Conservation (phyloP, 2,888 invertebrate genomes). For the Globia sparganii region DNA sequence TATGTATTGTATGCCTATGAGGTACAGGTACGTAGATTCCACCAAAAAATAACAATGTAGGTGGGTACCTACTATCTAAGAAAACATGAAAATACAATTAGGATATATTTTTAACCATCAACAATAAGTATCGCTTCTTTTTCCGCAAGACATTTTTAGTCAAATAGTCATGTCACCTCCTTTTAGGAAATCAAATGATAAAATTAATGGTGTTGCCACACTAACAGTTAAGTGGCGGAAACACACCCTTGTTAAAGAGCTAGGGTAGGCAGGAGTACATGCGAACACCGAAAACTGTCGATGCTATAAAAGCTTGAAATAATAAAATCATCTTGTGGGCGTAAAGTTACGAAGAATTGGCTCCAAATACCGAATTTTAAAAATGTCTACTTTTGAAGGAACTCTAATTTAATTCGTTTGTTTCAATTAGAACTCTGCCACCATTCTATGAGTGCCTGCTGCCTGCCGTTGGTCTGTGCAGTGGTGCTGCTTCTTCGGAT, state of each 20-base stretch:
- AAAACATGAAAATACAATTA: neutral
- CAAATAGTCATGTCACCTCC: conserved; percentile 29
- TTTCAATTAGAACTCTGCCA: neutral
- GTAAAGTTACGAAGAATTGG: neutral
- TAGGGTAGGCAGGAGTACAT: neutral
- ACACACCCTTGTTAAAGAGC: conserved; percentile 16
- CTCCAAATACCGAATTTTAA: neutral
- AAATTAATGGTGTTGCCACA: conserved; percentile 47
- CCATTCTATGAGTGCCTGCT: neutral
- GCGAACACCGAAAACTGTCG: conserved; percentile 6
- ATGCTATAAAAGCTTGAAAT: neutral
- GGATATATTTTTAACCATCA: neutral
- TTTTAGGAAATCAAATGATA: conserved; percentile 30
- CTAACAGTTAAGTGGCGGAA: conserved; percentile 63
- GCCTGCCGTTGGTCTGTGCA: neutral
- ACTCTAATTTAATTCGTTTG: neutral
- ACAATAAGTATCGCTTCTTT: neutral
- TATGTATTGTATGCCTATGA: neutral
- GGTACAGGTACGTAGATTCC: neutral
- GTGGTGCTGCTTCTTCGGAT: neutral
- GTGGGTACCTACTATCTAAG: neutral
- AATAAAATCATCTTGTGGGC: neutral
- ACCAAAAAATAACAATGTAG: neutral
- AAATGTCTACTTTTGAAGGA: neutral
- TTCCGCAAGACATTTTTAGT: neutral